Conservation (phyloP, 2,797 vertebrate species). For the Notoglanidium macrostoma region DNA sequence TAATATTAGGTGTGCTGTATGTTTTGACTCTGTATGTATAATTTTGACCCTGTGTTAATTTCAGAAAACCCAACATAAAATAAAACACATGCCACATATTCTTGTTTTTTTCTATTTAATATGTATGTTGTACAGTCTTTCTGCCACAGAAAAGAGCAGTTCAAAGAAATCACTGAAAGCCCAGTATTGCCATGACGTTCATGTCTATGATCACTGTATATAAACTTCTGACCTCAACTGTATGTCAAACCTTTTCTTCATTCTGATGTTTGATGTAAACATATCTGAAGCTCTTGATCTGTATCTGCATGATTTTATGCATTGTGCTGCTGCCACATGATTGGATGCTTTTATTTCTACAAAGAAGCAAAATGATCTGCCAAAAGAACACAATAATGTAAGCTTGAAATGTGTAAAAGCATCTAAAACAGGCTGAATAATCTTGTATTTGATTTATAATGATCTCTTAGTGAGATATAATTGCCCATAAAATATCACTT, state of each 20-base stretch:
- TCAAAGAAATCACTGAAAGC: too few relatives aligned
- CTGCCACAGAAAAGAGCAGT: too few relatives aligned
- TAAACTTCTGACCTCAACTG: too few relatives aligned
- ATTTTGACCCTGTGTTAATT: too few relatives aligned
- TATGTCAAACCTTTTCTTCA: neutral
- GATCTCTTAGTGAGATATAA: neutral
- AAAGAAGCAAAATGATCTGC: neutral
- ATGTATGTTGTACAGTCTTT: too few relatives aligned
- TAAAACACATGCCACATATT: too few relatives aligned
- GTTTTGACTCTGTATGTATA: too few relatives aligned
- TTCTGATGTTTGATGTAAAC: neutral
- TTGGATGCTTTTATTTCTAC: neutral
- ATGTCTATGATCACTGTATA: too few relatives aligned
- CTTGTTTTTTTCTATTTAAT: too few relatives aligned
- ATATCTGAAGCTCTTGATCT: neutral
- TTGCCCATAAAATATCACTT: neutral
- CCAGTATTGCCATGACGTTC: too few relatives aligned
- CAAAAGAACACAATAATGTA: neutral
- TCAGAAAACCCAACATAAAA: too few relatives aligned
- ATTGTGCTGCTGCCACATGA: neutral
- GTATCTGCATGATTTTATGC: neutral
- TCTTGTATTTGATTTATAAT: neutral
- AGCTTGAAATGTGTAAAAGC: neutral
- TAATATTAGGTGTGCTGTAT: too few relatives aligned
- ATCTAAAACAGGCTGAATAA: neutral